Percentiles rank a stretch among this genome's conserved stretches.
These are phyloP conservation scores for Cyphomyrus plagiostoma DNA, from an alignment of 2,113 vertebrate genomes.

Conservation along the genomic window DNA sequence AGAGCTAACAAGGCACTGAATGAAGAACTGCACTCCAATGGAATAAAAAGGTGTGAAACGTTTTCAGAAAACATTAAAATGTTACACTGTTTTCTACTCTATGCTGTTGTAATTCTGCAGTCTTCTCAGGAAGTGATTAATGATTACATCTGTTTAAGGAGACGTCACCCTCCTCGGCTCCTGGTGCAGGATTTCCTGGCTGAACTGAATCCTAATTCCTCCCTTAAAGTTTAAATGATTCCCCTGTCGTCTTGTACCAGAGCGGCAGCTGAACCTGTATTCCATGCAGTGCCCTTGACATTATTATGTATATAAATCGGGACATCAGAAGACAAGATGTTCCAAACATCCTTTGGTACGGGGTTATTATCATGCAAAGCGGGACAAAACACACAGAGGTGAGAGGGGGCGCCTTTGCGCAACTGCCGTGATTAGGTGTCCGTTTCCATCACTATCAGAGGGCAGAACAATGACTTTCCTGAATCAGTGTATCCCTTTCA, in stretches of 20 bases:
- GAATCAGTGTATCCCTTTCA: not conserved
- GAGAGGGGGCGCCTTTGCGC: not conserved
- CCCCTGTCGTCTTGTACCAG: not conserved
- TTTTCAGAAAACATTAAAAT: not conserved
- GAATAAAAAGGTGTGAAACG: not conserved
- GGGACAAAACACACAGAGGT: not conserved
- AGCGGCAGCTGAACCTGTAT: not conserved
- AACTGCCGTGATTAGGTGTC: not conserved
- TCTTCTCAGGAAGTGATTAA: not conserved
- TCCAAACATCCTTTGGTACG: not conserved
- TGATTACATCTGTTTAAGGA: not conserved
- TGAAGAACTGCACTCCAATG: not conserved
- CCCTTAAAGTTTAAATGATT: not conserved
- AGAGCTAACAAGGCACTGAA: not conserved
- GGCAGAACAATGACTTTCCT: not conserved
- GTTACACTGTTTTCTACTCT: not conserved
- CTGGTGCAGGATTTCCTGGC: not conserved
- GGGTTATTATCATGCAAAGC: slow-evolving; percentile 6
- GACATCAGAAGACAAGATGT: slow-evolving; percentile 9
- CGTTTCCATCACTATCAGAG: not conserved
- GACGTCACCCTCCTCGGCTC: not conserved
- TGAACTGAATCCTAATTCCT: not conserved
- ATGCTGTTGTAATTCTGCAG: not conserved
- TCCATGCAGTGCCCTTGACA: not conserved
- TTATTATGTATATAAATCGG: slow-evolving; percentile 5